phyloP scores from a whole-genome alignment of 2,888 invertebrate genomes.

The Mycalesis mineus region DNA sequence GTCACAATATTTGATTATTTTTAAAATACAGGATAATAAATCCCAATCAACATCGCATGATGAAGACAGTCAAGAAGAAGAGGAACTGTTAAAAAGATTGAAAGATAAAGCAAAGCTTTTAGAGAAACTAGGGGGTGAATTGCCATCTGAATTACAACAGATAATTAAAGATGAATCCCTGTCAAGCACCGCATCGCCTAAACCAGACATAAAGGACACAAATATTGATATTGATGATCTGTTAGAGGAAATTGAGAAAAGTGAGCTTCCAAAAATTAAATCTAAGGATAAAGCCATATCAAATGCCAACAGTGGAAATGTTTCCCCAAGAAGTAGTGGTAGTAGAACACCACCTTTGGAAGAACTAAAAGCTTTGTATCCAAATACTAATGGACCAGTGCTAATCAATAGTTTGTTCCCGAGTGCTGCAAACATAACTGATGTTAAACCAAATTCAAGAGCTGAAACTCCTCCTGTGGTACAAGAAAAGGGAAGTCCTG shows the following conservation, averaged over 20 bases:
- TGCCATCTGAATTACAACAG: constrained; percentile 69
- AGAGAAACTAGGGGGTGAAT: constrained; percentile 74
- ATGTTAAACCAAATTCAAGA: constrained; percentile 36
- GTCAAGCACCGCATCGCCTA: constrained; percentile 46
- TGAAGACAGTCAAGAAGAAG: constrained; percentile 64
- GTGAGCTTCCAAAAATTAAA: constrained; percentile 55
- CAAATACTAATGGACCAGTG: constrained; percentile 41
- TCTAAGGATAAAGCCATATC: constrained; percentile 37
- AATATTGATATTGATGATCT: constrained; percentile 57
- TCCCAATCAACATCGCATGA: constrained; percentile 36
- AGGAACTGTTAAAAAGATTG: constrained; percentile 51
- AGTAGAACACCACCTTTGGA: constrained; percentile 42
- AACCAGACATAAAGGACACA: constrained; percentile 38
- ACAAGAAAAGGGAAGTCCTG: constrained; percentile 37
- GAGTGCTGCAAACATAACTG: constrained; percentile 39
- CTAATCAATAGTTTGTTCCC: constrained; percentile 36
- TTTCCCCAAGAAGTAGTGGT: constrained; percentile 43
- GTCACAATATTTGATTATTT: too few relatives aligned
- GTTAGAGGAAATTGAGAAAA: constrained; percentile 64
- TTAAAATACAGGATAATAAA: constrained; percentile 20
- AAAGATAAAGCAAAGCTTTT: constrained; percentile 73
- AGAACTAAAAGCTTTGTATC: constrained; percentile 41
- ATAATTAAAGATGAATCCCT: constrained; percentile 58
- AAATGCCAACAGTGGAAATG: constrained; percentile 38
- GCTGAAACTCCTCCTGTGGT: constrained; percentile 28